Base-by-base conservation (phyloP, 1,140 invertebrate genomes). In the Paraescarpia echinospica region DNA sequence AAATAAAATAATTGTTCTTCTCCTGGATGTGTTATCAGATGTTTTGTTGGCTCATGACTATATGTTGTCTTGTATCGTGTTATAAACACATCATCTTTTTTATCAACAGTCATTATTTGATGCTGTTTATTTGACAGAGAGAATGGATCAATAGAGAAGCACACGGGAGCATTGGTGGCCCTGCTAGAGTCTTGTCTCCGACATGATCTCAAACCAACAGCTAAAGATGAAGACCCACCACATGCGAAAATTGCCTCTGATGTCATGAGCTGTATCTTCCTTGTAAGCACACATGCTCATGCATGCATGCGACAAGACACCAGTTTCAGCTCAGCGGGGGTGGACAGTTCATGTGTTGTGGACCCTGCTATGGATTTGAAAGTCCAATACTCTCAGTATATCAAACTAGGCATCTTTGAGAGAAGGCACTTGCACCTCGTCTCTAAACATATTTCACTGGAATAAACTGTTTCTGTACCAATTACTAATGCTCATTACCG, bases 211-310 rank as follows among this genome's bases (percentile, higher is more conserved):
- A 97, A 98, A 95, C 98, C 98, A 1, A 96, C 96, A 89, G 96
- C 97, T 90, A 95, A 96, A 92, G 98, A 98, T 96, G 97, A 98
- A 95, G 98, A 99, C 90, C 98, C 98, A 22, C 98, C 98, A 9
- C 98, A 99, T 97, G 98, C 98, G 33, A 99, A 99, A 97, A 99
- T 99, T 94, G 98, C 98, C 12, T 98, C 98, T 90, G 98, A 99
- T 96, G 97, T 99, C 91, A 98, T 99, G 94, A 98, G 98, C 91
- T 98, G 98, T 96, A 97, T 99, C 95, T 99, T 99, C 96, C 96
- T 98, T 96, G 98, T 99, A 96, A 97, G 96, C 96, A 12, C 88
- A 77, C 89, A 59, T 34, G 89, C 88, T 33, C 34, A 91, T 18
- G 33, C 92, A 22, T 1, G n/a, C n/a, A n/a, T n/a, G n/a, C n/a